phyloP scores from a whole-genome alignment of 2,113 vertebrate species.

The Podilymbus podiceps region DNA sequence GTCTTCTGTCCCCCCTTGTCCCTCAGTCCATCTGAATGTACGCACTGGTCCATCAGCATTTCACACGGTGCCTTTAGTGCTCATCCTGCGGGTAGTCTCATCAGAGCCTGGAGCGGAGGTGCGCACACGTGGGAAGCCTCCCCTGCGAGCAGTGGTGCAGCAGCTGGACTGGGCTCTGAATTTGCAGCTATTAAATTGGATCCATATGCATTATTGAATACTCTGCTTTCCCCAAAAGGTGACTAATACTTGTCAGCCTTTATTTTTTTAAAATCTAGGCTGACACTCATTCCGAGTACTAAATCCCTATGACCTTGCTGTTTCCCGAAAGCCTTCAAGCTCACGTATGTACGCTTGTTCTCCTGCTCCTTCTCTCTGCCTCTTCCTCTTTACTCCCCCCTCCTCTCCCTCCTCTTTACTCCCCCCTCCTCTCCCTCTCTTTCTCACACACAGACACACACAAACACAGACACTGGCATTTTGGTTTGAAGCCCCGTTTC shows the following conservation, averaged over 20 bases:
- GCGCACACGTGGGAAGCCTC: background rate
- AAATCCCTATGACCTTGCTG: background rate
- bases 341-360: constrained; percentile 1
- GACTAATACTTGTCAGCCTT: background rate
- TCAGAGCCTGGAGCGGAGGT: background rate
- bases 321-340: background rate
- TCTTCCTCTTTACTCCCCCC: background rate
- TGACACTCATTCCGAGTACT: background rate
- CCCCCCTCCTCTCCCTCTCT: background rate
- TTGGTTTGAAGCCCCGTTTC: background rate
- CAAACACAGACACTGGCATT: background rate
- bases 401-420: background rate
- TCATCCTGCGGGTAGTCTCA: background rate
- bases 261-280: constrained; percentile 11
- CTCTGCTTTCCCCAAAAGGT: background rate
- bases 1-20: background rate
- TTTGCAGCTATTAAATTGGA: background rate
- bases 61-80: constrained; percentile 70
- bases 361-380: background rate
- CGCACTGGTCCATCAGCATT: background rate
- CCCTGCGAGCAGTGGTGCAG: background rate
- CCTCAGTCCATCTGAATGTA: background rate
- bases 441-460: background rate
- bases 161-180: constrained; percentile 7
- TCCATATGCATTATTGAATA: background rate